Conservation (phyloP, 2,113 vertebrate species). For the Manacus vitellinus region DNA sequence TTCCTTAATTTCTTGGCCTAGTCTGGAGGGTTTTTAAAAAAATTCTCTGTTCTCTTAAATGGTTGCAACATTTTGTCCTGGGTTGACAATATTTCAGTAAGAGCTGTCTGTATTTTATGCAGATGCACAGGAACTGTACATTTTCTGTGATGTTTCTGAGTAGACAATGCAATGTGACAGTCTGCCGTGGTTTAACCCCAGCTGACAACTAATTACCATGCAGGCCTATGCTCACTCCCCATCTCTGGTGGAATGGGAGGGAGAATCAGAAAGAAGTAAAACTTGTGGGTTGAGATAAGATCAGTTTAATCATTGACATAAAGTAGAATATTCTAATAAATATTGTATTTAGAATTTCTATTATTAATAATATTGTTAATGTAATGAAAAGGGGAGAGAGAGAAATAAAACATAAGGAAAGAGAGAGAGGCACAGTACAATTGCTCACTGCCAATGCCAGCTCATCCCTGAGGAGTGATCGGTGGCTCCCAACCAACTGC, state of each 20-base stretch:
- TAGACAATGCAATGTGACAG: not conserved
- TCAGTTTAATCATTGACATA: not conserved
- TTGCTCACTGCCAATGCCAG: not conserved
- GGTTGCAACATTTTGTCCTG: not conserved
- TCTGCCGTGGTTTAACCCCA: not conserved
- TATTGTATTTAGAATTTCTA: not conserved
- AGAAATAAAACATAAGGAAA: not conserved
- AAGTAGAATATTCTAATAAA: not conserved
- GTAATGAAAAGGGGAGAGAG: too few species aligned
- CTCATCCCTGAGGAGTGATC: not conserved
- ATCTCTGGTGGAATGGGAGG: not conserved
- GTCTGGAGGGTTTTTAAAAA: not conserved
- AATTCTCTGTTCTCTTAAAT: not conserved
- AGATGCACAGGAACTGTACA: not conserved
- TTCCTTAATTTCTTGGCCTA: not conserved
- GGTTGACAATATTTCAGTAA: not conserved
- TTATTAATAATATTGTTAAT: too few species aligned
- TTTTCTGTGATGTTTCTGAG: not conserved
- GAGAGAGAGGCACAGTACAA: not conserved
- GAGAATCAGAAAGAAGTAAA: not conserved
- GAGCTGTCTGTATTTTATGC: not conserved
- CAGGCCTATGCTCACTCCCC: not conserved
- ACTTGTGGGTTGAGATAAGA: not conserved
- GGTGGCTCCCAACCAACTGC: not conserved
- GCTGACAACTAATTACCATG: accelerated